Evolutionary conservation across 2,888 invertebrate genomes (phyloP).

Genomic region (Julus scandinavius): DNA sequence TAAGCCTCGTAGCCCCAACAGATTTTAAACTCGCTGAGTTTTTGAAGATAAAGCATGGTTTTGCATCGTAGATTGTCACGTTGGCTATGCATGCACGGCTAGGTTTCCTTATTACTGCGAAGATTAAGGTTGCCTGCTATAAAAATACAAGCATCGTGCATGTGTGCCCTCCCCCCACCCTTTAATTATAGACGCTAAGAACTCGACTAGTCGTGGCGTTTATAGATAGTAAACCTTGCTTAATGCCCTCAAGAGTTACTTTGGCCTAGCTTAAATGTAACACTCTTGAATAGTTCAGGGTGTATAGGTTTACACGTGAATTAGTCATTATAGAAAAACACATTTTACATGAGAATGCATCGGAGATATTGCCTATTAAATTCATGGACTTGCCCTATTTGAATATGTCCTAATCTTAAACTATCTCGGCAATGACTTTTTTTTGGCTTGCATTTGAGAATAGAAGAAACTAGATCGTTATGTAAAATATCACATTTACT

Average conservation of each 20-base stretch:
- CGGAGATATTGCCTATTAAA: not conserved
- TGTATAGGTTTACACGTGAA: not conserved
- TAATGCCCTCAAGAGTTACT: constrained; percentile 36
- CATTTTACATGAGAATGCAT: not conserved
- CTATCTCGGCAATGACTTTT: not conserved
- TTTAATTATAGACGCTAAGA: constrained; percentile 37
- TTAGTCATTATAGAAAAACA: not conserved
- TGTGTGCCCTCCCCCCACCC: not conserved
- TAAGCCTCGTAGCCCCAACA: not conserved
- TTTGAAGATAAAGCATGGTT: constrained; percentile 34
- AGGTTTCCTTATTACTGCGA: constrained; percentile 1
- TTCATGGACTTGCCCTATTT: not conserved
- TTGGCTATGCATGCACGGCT: not conserved
- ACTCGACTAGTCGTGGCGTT: constrained; percentile 2
- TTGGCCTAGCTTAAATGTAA: not conserved
- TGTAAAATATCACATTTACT: not conserved
- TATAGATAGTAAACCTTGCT: constrained; percentile 18
- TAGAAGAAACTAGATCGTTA: not conserved
- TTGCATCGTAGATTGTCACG: constrained; percentile 19
- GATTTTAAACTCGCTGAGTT: constrained; percentile 43
- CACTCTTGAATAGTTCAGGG: not conserved
- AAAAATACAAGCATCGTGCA: not conserved
- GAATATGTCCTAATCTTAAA: not conserved
- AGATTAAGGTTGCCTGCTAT: constrained; percentile 1
- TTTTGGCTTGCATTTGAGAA: not conserved